phyloP scores from a whole-genome alignment of 2,113 vertebrate species.

The Amazona vittata region DNA sequence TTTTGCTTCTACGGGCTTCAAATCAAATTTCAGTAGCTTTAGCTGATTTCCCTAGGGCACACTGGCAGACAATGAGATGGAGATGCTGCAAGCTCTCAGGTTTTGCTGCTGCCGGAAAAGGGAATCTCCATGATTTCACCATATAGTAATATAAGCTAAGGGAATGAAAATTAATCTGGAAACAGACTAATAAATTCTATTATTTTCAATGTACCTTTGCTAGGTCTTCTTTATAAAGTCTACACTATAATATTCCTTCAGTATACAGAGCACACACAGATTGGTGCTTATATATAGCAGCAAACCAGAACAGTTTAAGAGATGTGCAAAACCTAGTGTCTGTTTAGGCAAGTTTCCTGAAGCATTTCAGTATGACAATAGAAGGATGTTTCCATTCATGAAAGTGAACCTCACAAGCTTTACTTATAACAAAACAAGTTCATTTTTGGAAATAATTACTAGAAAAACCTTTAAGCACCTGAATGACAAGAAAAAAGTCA shows the following conservation, averaged over 20 bases:
- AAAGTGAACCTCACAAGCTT: neutral
- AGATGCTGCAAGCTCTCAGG: conserved; percentile 1
- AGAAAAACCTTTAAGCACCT: neutral
- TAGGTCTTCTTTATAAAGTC: neutral
- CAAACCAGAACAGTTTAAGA: neutral
- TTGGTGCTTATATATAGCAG: neutral
- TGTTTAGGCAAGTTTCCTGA: neutral
- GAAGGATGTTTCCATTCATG: neutral
- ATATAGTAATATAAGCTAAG: neutral
- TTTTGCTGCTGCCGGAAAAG: conserved; percentile 46
- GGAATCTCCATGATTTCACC: conserved; percentile 47
- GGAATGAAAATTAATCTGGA: neutral
- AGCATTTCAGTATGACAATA: neutral
- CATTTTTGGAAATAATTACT: neutral
- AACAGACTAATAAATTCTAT: neutral
- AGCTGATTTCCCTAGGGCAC: neutral
- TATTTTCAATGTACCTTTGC: neutral
- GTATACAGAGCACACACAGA: neutral
- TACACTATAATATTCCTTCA: neutral
- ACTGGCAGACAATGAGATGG: neutral
- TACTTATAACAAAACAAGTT: conserved; percentile 27
- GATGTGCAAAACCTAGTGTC: neutral
- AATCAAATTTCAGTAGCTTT: conserved; percentile 7
- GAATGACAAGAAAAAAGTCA: neutral
- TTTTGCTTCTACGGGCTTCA: conserved; percentile 9